Evolutionary conservation across 2,888 invertebrate genomes (phyloP).

Genomic region (Orthosia gothica): DNA sequence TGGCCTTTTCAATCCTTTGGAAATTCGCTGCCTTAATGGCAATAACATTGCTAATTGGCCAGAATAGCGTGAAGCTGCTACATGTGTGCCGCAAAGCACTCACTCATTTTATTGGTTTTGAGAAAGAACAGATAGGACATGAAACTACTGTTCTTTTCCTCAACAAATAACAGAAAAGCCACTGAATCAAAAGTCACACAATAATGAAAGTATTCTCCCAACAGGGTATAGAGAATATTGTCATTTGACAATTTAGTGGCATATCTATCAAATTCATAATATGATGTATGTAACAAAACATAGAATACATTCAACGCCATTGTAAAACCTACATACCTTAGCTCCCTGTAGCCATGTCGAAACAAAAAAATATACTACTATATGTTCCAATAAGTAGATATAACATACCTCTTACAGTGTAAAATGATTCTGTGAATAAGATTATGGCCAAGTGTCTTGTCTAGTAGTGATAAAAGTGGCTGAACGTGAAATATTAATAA

Average conservation of each 20-base stretch:
- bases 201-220: constrained; percentile 13
- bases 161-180: constrained; percentile 26
- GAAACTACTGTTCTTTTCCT: constrained; percentile 12
- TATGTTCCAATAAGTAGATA: constrained; percentile 59
- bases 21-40: constrained; percentile 19
- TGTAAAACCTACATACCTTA: constrained; percentile 84
- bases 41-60: constrained; percentile 29
- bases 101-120: constrained; percentile 22
- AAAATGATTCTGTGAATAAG: constrained; percentile 23
- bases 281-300: constrained; percentile 35
- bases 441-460: constrained; percentile 16
- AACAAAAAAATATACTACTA: constrained; percentile 77
- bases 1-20: constrained; percentile 27
- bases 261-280: constrained; percentile 30
- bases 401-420: constrained; percentile 33
- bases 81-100: constrained; percentile 28
- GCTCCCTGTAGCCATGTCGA: constrained; percentile 86
- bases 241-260: constrained; percentile 10
- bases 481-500: constrained; percentile 19
- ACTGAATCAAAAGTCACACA: constrained; percentile 2
- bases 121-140: constrained; percentile 21
- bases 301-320: constrained; percentile 54
- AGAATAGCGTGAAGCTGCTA: constrained; percentile 46
- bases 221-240: constrained; percentile 1
- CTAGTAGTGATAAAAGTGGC: constrained; percentile 29